phyloP scores from a whole-genome alignment of 2,888 invertebrate species.

The Trilocha varians region DNA sequence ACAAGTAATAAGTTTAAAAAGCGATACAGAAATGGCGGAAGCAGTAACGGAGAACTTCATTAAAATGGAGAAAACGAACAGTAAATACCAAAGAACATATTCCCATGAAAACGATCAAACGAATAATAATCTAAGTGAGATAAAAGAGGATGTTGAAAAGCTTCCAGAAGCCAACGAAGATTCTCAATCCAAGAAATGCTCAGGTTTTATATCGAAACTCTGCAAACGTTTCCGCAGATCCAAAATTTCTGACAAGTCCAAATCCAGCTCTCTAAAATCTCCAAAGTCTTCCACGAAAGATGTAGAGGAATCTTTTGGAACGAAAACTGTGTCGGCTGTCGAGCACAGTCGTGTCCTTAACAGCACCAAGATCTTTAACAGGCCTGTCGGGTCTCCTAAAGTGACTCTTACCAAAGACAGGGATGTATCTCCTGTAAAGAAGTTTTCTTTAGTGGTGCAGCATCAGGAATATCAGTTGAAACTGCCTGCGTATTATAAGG shows the following conservation, averaged over 20 bases:
- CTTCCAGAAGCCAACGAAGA: conserved; percentile 8
- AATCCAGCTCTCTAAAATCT: no score
- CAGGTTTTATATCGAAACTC: conserved; percentile 39
- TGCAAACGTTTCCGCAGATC: conserved; percentile 46
- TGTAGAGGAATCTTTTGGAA: conserved; percentile 10
- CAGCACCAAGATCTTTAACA: conserved; percentile 11
- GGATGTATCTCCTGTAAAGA: conserved; percentile 17
- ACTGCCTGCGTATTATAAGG: conserved; percentile 38
- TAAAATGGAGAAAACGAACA: conserved; percentile 41
- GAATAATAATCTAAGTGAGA: no score
- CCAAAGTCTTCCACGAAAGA: no score
- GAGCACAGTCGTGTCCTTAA: conserved; percentile 8
- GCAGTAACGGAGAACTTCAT: conserved; percentile 37
- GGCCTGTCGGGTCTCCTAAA: conserved; percentile 26
- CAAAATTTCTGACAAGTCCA: conserved; percentile 54
- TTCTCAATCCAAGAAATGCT: conserved; percentile 16
- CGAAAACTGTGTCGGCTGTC: not conserved
- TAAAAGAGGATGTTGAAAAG: not conserved
- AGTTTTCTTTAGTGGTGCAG: conserved; percentile 29
- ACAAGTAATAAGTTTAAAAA: no score
- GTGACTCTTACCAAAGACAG: conserved; percentile 17
- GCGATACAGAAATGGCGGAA: conserved; percentile 30
- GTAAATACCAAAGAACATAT: conserved; percentile 34
- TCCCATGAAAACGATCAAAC: conserved; percentile 28
- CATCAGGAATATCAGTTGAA: conserved; percentile 36